phyloP scores from a whole-genome alignment of 1,140 invertebrate genomes.

The Drosophila varians region DNA sequence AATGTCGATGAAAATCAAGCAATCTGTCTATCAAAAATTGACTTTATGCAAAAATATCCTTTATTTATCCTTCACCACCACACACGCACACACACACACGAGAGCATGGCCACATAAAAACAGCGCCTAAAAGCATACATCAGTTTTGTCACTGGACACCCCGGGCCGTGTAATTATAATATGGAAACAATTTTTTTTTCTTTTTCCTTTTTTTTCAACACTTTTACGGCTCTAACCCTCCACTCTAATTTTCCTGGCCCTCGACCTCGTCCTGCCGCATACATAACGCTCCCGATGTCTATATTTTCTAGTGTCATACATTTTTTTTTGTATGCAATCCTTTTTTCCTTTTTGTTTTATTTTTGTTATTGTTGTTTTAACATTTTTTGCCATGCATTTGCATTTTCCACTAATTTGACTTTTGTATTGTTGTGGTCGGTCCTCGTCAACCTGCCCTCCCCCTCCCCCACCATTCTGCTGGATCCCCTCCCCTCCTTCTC shows the following conservation, averaged over 20 bases:
- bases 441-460: slow-evolving; percentile 6
- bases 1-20: slow-evolving; percentile 43
- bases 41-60: slow-evolving; percentile 44
- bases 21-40: slow-evolving; percentile 42
- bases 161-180: slow-evolving; percentile 70
- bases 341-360: slow-evolving; percentile 37
- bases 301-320: slow-evolving; percentile 76
- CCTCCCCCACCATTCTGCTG: too few species aligned
- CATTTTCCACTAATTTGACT: slow-evolving; percentile 82
- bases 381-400: slow-evolving; percentile 59
- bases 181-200: slow-evolving; percentile 47
- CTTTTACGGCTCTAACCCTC: slow-evolving; percentile 2
- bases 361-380: slow-evolving; percentile 1
- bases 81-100: neutral
- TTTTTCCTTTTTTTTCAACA: slow-evolving; percentile 17
- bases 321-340: slow-evolving; percentile 52
- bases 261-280: slow-evolving; percentile 54
- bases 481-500: neutral
- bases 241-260: slow-evolving; percentile 31
- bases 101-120: slow-evolving; percentile 2
- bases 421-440: slow-evolving; percentile 78
- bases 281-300: slow-evolving; percentile 69
- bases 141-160: slow-evolving; percentile 24
- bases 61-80: too few species aligned
- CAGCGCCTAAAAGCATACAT: slow-evolving; percentile 55